These are phyloP conservation scores for Galendromus occidentalis DNA, from an alignment of 1,140 invertebrate species.

Conservation along the genomic window DNA sequence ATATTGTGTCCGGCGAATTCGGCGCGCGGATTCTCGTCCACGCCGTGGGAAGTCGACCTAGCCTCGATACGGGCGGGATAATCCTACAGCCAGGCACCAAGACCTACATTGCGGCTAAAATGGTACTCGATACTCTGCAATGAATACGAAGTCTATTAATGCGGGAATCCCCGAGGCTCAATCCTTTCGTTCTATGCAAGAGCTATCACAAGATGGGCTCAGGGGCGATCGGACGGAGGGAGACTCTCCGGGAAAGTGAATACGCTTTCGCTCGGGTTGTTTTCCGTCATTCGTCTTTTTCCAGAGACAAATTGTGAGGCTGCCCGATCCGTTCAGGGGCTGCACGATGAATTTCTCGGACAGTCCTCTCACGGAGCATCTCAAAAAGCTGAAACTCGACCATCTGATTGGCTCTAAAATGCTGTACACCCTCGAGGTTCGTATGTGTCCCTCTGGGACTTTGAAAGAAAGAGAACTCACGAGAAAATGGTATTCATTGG, in stretches of 20 bases:
- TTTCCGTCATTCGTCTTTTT: not conserved
- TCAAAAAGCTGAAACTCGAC: constrained; percentile 11
- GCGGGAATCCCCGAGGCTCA: too few species aligned
- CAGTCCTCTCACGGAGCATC: constrained; percentile 14
- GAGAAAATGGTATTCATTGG: too few species aligned
- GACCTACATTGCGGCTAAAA: constrained; percentile 18
- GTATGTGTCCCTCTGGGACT: not conserved
- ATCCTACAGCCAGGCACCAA: constrained; percentile 16
- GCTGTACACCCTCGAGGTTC: constrained; percentile 18
- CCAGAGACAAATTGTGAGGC: constrained; percentile 17
- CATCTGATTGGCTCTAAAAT: constrained; percentile 10
- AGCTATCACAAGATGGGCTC: too few species aligned
- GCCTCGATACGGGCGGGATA: constrained; percentile 17
- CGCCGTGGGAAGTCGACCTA: constrained; percentile 16
- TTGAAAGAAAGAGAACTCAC: too few species aligned
- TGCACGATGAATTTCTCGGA: constrained; percentile 16
- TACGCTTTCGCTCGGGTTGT: not conserved
- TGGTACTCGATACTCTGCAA: constrained; percentile 16
- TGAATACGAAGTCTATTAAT: too few species aligned
- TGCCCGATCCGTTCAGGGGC: constrained; percentile 16
- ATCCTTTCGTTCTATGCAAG: too few species aligned
- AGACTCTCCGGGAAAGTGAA: not conserved
- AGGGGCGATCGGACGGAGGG: too few species aligned
- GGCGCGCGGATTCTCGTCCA: constrained; percentile 19
- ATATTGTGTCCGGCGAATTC: constrained; percentile 17